phyloP scores from a whole-genome alignment of 2,797 vertebrate genomes.

The Takifugu ocellatus region DNA sequence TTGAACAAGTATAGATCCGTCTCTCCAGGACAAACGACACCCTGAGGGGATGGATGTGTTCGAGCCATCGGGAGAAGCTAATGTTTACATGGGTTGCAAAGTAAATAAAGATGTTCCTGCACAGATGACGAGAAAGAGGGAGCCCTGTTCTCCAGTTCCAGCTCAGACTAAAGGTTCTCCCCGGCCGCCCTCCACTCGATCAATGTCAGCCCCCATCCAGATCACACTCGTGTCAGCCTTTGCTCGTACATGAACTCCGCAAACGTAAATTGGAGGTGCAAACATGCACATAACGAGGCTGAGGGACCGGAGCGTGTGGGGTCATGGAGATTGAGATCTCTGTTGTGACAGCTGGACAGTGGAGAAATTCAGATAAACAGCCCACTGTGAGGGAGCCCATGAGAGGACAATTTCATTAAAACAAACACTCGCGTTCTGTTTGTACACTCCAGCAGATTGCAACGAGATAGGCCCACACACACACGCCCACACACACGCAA shows the following conservation, averaged over 20 bases:
- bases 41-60: too few species aligned
- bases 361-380: slow-evolving; percentile 74
- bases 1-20: too few species aligned
- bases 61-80: too few species aligned
- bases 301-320: slow-evolving; percentile 45
- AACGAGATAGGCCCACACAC: slow-evolving; percentile 26
- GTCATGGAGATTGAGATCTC: slow-evolving; percentile 68
- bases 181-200: slow-evolving; percentile 58
- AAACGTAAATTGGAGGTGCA: slow-evolving; percentile 27
- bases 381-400: slow-evolving; percentile 43
- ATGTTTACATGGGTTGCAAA: neutral
- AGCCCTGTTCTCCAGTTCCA: slow-evolving; percentile 21
- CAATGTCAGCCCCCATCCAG: slow-evolving; percentile 57
- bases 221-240: slow-evolving; percentile 44
- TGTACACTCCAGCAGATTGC: slow-evolving; percentile 48
- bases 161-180: slow-evolving; percentile 46
- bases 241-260: slow-evolving; percentile 10
- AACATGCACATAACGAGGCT: slow-evolving; percentile 40
- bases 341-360: slow-evolving; percentile 79
- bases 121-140: slow-evolving; percentile 7
- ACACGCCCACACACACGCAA: slow-evolving; percentile 27
- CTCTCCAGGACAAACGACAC: too few species aligned
- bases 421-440: slow-evolving; percentile 65
- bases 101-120: slow-evolving; percentile 6
- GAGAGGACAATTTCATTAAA: slow-evolving; percentile 64